Evolutionary conservation across 1,140 invertebrate species (phyloP).

Genomic region (Mizuhopecten yessoensis): DNA sequence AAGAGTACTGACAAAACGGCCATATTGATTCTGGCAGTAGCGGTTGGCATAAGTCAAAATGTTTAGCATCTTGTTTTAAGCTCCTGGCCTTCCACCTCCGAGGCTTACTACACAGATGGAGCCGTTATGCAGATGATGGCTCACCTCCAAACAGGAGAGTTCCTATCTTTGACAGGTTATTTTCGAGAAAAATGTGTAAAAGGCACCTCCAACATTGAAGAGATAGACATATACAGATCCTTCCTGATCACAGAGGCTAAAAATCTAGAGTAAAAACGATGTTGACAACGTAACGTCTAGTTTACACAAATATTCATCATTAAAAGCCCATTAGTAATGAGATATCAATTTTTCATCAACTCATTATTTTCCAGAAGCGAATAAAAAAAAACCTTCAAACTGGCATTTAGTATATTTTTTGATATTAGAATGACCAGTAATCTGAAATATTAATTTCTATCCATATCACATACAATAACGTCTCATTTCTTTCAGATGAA

Average conservation of each 20-base stretch:
- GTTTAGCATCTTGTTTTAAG: conserved; percentile 16
- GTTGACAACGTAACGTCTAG: background rate
- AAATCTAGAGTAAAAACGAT: background rate
- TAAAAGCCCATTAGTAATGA: too few species aligned
- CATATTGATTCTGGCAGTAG: conserved; percentile 31
- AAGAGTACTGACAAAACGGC: background rate
- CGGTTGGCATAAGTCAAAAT: conserved; percentile 6
- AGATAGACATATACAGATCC: background rate
- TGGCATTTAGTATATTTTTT: too few species aligned
- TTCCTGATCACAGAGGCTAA: background rate
- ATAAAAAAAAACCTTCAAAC: too few species aligned
- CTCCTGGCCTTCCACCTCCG: background rate
- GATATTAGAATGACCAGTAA: too few species aligned
- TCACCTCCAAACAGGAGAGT: background rate
- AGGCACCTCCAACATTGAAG: conserved; percentile 27
- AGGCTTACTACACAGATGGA: background rate
- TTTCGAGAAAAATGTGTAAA: conserved; percentile 3
- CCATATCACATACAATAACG: too few species aligned
- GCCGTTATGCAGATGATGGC: background rate
- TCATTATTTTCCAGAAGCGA: too few species aligned
- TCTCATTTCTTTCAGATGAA: too few species aligned
- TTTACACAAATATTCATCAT: too few species aligned
- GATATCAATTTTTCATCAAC: too few species aligned
- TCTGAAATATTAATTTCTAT: too few species aligned
- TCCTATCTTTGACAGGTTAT: conserved; percentile 4